Base-by-base conservation (phyloP, 2,797 vertebrate genomes). In the Alca torda region DNA sequence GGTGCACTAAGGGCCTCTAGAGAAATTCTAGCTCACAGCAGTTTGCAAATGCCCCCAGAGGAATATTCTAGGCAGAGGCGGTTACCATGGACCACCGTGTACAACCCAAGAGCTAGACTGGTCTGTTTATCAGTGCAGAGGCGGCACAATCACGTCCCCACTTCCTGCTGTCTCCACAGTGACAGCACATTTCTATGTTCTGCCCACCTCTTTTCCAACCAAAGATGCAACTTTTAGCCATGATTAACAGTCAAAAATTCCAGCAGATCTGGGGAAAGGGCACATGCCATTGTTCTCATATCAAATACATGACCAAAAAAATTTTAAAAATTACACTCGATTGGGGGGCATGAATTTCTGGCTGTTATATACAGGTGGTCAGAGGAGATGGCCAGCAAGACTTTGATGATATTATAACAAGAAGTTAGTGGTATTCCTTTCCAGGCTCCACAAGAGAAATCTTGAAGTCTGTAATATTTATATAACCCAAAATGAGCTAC, bases 341-440 rank as follows among this genome's bases (percentile, higher is more conserved):
- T 10, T 13, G 1, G 1, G 24, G 3, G 2, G 1, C 0, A 3
- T 2, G 6, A 63, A 18, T 18, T 11, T 80, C 50, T 35, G 31
- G 41, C 19, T 69, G 6, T 13, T 78, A 15, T 8, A 50, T 30
- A 30, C 5, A 37, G n/a, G 30, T 46, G n/a, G 20, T 54, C 8
- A 21, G 46, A 86, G 18, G 24, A 85, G 30, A 54, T 14, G 11
- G 37, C 4, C 56, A 53, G 16, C 46, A n/a, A 87, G 37, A 65
- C 24, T 84, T n/a, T 17, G 21, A 33, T 60, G 39, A 26, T 37
- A 30, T 6, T n/a, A 8, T 17, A 43, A 74, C 18, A 68, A 11
- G 14, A 16, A 16, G 4, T 87, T 13, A 4, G 3, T 10, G 2
- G 7, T 21, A 65, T 39, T 24, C 15, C 59, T 20, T 79, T 54